phyloP scores from a whole-genome alignment of 2,113 vertebrate species.

The Cebus imitator region DNA sequence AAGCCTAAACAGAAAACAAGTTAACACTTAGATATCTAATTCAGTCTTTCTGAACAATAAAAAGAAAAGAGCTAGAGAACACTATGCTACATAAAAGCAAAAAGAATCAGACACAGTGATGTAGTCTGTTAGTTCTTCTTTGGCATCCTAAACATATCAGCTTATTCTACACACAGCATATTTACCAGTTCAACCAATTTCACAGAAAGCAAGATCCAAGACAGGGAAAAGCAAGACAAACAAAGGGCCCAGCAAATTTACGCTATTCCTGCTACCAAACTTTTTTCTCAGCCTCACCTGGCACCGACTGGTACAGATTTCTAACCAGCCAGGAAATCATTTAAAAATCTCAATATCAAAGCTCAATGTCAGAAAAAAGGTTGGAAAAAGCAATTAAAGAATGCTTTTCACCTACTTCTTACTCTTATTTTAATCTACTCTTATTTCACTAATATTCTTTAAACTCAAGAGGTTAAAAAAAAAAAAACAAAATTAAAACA shows the following conservation, averaged over 20 bases:
- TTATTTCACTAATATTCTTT: constrained; percentile 40
- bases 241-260: neutral
- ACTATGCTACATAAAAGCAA: neutral
- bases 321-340: neutral
- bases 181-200: neutral
- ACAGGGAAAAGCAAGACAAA: neutral
- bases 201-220: neutral
- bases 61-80: neutral
- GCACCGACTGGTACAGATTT: neutral
- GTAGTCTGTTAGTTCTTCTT: neutral
- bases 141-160: neutral
- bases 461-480: neutral
- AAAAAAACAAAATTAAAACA: constrained; percentile 20
- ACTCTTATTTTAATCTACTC: neutral
- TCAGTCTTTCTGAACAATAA: constrained; percentile 40
- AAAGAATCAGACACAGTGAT: neutral
- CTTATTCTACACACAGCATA: neutral
- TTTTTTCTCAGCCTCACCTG: neutral
- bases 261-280: neutral
- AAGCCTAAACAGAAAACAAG: constrained; percentile 7
- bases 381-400: neutral
- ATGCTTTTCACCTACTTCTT: neutral
- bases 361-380: neutral
- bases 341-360: constrained; percentile 27
- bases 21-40: neutral